A percentile compares a stretch with the other conserved stretches of the same genome.
Conservation (phyloP, 2,113 vertebrate species). For the Acanthisitta chloris region DNA sequence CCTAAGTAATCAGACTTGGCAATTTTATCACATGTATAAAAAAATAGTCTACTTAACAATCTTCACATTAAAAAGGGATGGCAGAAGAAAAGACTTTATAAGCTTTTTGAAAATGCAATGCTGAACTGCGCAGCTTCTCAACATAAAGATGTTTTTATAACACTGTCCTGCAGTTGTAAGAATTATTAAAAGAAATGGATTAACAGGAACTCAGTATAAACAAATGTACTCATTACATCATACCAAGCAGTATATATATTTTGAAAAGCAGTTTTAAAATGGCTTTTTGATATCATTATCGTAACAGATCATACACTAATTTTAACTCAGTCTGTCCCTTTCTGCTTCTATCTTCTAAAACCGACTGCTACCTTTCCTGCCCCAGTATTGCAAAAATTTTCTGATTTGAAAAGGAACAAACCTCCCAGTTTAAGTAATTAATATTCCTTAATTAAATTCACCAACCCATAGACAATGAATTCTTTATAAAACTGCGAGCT, state of each 20-base stretch:
- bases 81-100: neutral
- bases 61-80: too few relatives aligned
- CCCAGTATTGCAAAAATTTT: conserved; percentile 65
- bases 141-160: neutral
- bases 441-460: conserved; percentile 95
- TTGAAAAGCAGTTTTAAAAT: conserved; percentile 1
- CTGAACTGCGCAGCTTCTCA: neutral
- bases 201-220: conserved; percentile 26
- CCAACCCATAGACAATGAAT: conserved; percentile 89
- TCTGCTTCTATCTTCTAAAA: conserved; percentile 6
- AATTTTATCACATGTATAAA: neutral
- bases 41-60: conserved; percentile 2
- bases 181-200: conserved; percentile 42
- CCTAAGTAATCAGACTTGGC: neutral
- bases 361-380: conserved; percentile 12
- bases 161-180: neutral
- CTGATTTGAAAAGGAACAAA: conserved; percentile 85
- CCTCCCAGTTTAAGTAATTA: conserved; percentile 90
- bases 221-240: neutral
- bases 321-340: conserved; percentile 46
- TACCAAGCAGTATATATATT: neutral
- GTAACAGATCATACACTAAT: conserved; percentile 18
- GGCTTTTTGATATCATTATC: neutral
- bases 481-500: conserved; percentile 83
- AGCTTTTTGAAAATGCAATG: neutral